Base-by-base conservation (phyloP, 1,140 invertebrate species). In the Hermetia illucens region DNA sequence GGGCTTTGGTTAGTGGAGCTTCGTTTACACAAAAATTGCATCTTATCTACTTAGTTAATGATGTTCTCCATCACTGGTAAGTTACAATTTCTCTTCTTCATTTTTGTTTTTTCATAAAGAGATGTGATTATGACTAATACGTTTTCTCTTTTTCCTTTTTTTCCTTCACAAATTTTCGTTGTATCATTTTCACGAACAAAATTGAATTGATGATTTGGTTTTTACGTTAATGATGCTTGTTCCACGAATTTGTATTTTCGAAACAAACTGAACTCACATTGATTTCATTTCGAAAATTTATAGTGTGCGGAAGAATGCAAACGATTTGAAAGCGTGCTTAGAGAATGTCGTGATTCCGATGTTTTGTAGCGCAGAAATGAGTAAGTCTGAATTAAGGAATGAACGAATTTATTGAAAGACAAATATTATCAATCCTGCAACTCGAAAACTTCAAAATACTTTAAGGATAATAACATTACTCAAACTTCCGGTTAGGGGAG, bases 51-150 rank as follows among this genome's bases (percentile, higher is more conserved):
- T 72, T 97, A 51, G 86, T 97, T 44, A 97, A 98, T 70, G 93
- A 98, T 73, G 79, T 96, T 21, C 69, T 96, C 34, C 91, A 96
- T 68, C 91, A 97, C 66, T 96, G 92, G 90, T 94, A 76, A 82
- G 79, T 57, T 51, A 29, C 20, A 21, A 19, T 40, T 30, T 29
- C 24, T 36, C 12, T 9, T 21, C 5, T 13, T 36, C 19, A 12
- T 21, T 13, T 21, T 36, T 16, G n/a, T 40, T 35, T 34, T 6
- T 25, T 25, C n/a, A 25, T 25, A n/a, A 25, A 8, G 6, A 25
- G n/a, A 6, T 8, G 6, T 25, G 24, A 25, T n/a, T n/a, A 25
- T 25, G n/a, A 25, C n/a, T 8, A 25, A 25, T 33, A 8, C 4
- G 22, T 4, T 3, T 22, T 24, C 13, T 30, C 21, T 38, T 18